Evolutionary conservation across 1,140 invertebrate genomes (phyloP), one percentile per base, ranked within the genome.

Genomic region (Pemphigus obesinymphae): DNA sequence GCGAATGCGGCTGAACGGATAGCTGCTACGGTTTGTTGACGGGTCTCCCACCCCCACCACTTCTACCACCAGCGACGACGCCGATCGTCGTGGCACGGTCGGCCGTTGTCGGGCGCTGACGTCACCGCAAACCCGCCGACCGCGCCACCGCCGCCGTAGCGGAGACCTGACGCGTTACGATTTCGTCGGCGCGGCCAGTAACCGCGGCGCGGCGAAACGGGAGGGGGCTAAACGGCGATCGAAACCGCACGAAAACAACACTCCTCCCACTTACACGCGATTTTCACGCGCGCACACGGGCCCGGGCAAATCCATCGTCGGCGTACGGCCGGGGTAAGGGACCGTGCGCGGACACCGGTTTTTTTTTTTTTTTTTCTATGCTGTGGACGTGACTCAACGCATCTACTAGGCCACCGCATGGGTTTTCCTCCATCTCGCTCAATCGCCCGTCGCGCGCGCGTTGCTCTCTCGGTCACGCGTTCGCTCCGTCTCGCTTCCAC

Each of bases 381-480:
- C 13, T 78, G 58, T 78, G 53, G 75, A 58, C 75, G 75, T 58
- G 76, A 61, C 76, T 63, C 76, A 80, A 80, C 58, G n/a, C n/a
- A 45, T 80, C 76, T 80, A 63, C 55, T 80, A 80, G 76, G 76
- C 76, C 80, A 48, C 63, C 80, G 29, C 45, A 29, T 48, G 15
- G 15, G 58, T 50, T 82, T 68, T 82, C 34, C 78, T 61, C 23
- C n/a, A n/a, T 40, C 53, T 80, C 76, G 17, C 50, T 61, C 75
- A 7, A 17, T 31, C 58, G 7, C 53, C 20, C n/a, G n/a, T 31
- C 13, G 0, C 31, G n/a, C n/a, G n/a, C n/a, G n/a, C n/a, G n/a
- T n/a, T n/a, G n/a, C n/a, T n/a, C n/a, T 3, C 20, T 34, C 58
- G 29, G 0, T 29, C 45, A 17, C 15, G 23, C 63, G 40, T 37